phyloP scores from a whole-genome alignment of 1,140 invertebrate species.

The Formica exsecta region DNA sequence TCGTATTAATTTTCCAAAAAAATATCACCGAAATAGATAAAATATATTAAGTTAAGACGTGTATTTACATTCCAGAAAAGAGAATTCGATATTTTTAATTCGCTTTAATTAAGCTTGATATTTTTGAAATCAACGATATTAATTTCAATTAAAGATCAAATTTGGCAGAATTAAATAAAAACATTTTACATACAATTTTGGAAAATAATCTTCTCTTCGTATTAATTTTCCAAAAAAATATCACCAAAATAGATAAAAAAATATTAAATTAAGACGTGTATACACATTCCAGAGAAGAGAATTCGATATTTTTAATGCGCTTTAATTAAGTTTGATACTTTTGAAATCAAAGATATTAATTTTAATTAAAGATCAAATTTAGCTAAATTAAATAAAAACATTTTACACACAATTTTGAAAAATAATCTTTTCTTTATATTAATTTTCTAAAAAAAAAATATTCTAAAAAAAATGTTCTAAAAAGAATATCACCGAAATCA shows the following conservation, averaged over 20 bases:
- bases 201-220: background rate
- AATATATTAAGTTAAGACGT: slow-evolving; percentile 42
- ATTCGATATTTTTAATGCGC: background rate
- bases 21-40: background rate
- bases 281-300: background rate
- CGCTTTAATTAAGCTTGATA: background rate
- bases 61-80: background rate
- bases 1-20: too few species aligned
- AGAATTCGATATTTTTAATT: background rate
- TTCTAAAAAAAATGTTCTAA: too few species aligned
- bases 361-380: slow-evolving; percentile 23
- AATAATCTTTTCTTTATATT: background rate
- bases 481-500: background rate
- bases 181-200: background rate
- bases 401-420: background rate
- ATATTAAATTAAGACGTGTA: slow-evolving; percentile 39
- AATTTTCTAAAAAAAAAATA: too few species aligned
- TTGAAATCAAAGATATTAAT: background rate
- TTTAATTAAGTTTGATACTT: slow-evolving; percentile 10
- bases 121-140: background rate
- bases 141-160: slow-evolving; percentile 24
- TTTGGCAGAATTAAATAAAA: background rate
- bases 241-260: background rate
- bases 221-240: too few species aligned
- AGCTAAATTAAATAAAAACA: background rate